Conservation (phyloP, 2,113 vertebrate genomes). For the Hydrochoerus hydrochaeris region DNA sequence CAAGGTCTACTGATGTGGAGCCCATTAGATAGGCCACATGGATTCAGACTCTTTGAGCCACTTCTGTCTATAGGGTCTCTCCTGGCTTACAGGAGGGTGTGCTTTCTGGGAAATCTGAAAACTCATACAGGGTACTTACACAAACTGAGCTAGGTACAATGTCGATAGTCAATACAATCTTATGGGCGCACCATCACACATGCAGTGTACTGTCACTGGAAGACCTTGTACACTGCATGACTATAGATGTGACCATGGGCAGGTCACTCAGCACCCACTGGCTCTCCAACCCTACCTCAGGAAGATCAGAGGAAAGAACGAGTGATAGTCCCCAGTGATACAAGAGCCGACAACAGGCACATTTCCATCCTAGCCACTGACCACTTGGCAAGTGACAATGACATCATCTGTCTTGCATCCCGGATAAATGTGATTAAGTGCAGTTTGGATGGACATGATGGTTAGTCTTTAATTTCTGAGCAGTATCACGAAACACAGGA, state of each 20-base stretch:
- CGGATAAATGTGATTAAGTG: neutral
- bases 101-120: neutral
- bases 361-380: neutral
- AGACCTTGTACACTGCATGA: too few species aligned
- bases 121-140: neutral
- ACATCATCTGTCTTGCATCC: neutral
- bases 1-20: neutral
- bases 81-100: neutral
- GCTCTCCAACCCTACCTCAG: neutral
- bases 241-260: accelerated
- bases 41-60: neutral
- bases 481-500: neutral
- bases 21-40: neutral
- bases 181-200: accelerated
- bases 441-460: neutral
- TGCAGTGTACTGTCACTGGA: too few species aligned
- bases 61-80: too few species aligned
- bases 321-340: accelerated
- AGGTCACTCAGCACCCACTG: too few species aligned
- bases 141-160: too few species aligned
- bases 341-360: neutral
- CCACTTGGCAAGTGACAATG: neutral
- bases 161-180: accelerated
- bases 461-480: neutral
- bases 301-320: neutral